Base-by-base conservation (phyloP, 2,888 invertebrate species). In the Macroteleia sp. region DNA sequence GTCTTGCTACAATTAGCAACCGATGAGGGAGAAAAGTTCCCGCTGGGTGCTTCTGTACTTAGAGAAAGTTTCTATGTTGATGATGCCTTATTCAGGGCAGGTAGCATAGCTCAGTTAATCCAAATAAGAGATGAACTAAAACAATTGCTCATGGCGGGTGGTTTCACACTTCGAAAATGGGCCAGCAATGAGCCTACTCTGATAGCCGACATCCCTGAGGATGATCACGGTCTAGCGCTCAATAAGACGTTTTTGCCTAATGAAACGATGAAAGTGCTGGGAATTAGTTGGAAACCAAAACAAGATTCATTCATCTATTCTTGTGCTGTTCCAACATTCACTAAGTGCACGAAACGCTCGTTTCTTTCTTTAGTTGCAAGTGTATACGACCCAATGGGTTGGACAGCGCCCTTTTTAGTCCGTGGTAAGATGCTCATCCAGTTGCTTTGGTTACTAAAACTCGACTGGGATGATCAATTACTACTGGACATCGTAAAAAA, bases 141-240 rank as follows among this genome's bases (percentile, higher is more conserved):
- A 1, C 1, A 2, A 12, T 22, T 42, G 42, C n/a, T 42, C 22
- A 42, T 0, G 12, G 42, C 20, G 8, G 42, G 42, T 42, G 42
- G 22, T 8, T 54, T 54, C 20, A 54, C 34, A 0, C 20, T 54
- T 1, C 54, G 12, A 19, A 54, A 54, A n/a, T 54, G 54, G 54
- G 54, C 36, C 54, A 19, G 36, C n/a, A 54, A 54, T 19, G 14
- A 19, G 5, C 19, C 52, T 30, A 9, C 3, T 1, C 16, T 52
- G 1, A 6, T 52, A 6, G 5, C 28, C 10, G 52, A 52, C 10
- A 52, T 52, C 16, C 32, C 16, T 19, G 52, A 52, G 14, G 6
- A 32, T n/a, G 34, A 52, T 10, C 17, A 19, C 32, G 52, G 52
- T 6, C 25, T 25, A 25, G 25, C 25, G 3, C 25, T 25, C 25